These are phyloP conservation scores for Parazoanthus swiftii DNA, from an alignment of 92 coral and sea anemone species.

Conservation along the genomic window DNA sequence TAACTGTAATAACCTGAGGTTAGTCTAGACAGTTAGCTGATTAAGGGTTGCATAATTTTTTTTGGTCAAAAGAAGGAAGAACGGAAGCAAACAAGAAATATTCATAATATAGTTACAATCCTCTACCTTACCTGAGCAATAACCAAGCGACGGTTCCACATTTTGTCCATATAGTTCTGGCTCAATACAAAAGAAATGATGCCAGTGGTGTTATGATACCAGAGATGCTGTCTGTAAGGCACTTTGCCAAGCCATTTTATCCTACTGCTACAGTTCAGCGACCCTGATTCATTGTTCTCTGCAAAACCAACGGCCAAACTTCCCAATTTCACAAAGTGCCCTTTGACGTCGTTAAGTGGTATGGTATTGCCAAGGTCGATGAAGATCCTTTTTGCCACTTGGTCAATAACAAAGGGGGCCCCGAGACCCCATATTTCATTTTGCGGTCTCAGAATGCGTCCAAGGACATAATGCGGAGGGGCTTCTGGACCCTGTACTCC, in stretches of 20 bases:
- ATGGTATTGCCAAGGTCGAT: conserved; percentile 69
- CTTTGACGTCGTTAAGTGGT: conserved; percentile 42
- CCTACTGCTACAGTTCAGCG: conserved; percentile 42
- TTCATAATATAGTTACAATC: background rate
- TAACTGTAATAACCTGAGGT: no score
- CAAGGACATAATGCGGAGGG: conserved; percentile 57
- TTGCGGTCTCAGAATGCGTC: conserved; percentile 53
- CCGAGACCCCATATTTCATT: background rate
- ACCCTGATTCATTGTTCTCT: background rate
- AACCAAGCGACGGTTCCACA: conserved; percentile 43
- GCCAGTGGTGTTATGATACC: conserved; percentile 59
- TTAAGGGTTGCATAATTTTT: no score
- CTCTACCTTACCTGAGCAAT: conserved; percentile 51
- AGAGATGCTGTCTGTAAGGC: background rate
- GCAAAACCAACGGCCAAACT: conserved; percentile 33
- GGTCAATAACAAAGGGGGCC: conserved; percentile 64
- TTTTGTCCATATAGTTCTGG: conserved; percentile 22
- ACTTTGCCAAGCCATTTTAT: conserved; percentile 56
- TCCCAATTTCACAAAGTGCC: conserved; percentile 4
- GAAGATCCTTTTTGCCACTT: conserved; percentile 29
- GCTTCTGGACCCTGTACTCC: conserved; percentile 59
- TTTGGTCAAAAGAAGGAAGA: no score
- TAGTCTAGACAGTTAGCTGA: no score
- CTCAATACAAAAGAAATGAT: conserved; percentile 52
- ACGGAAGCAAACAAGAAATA: no score